Conservation (phyloP, 2,888 invertebrate genomes). For the Baronia brevicornis region DNA sequence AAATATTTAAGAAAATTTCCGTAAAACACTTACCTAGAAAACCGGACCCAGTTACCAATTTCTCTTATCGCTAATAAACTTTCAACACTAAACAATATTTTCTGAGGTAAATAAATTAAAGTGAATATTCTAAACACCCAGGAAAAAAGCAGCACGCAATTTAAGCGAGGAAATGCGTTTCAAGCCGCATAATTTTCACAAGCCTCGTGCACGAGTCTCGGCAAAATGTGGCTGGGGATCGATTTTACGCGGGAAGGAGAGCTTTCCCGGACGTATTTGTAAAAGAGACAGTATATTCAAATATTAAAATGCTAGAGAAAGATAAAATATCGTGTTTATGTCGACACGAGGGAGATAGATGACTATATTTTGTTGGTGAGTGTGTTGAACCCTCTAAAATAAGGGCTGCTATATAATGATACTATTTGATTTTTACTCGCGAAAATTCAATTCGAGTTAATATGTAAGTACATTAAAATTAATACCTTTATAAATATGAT, state of each 20-base stretch:
- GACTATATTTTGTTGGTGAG: constrained; percentile 22
- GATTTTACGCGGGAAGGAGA: constrained; percentile 35
- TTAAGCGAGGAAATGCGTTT: constrained; percentile 3
- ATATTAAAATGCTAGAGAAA: constrained; percentile 17
- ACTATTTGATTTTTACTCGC: too few species aligned
- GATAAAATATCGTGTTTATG: constrained; percentile 16
- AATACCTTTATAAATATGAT: too few species aligned
- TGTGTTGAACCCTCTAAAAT: constrained; percentile 35
- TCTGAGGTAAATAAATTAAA: too few species aligned
- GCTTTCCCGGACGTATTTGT: constrained; percentile 5
- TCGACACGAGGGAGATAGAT: constrained; percentile 19
- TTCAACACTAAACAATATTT: constrained; percentile 7
- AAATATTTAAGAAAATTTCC: too few species aligned
- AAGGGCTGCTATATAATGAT: constrained; percentile 30
- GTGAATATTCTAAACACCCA: too few species aligned
- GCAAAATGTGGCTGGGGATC: constrained; percentile 34
- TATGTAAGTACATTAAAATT: too few species aligned
- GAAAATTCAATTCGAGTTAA: too few species aligned
- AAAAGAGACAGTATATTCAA: constrained; percentile 19
- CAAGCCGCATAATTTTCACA: constrained; percentile 1
- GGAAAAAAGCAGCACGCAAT: constrained; percentile 4
- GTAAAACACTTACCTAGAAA: too few species aligned
- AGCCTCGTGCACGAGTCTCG: neutral
- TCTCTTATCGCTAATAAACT: neutral
- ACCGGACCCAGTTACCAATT: too few species aligned